Evolutionary conservation across 2,113 vertebrate genomes (phyloP).

Genomic region (Australoheros scitulus): DNA sequence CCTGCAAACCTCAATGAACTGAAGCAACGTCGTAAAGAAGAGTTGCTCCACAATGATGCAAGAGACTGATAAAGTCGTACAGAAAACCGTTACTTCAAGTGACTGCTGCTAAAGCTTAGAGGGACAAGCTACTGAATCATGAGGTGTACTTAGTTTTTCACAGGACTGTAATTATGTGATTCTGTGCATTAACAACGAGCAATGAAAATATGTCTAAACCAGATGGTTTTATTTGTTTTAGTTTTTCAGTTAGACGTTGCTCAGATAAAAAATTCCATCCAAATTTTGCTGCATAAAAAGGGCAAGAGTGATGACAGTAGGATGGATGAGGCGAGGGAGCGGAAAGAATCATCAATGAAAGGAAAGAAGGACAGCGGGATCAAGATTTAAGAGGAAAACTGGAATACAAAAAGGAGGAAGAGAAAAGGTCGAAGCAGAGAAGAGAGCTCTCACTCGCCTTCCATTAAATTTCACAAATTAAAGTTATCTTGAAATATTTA

Average conservation of each 20-base stretch:
- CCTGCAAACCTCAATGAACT: not conserved
- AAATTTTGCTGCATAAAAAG: not conserved
- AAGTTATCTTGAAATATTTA: constrained; percentile 97
- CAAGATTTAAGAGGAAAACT: not conserved
- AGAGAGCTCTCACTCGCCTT: constrained; percentile 62
- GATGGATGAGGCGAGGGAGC: not conserved
- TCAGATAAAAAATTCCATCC: not conserved
- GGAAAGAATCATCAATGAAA: not conserved
- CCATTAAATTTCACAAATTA: constrained; percentile 91
- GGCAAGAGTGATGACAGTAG: not conserved
- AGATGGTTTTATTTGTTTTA: not conserved
- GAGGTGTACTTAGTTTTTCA: not conserved
- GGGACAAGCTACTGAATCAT: not conserved
- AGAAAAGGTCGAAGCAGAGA: not conserved
- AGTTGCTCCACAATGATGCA: not conserved
- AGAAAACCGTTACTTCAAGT: not conserved
- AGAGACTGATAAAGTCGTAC: not conserved
- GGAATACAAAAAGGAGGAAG: not conserved
- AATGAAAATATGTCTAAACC: not conserved
- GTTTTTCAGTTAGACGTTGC: not conserved
- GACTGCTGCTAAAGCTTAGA: not conserved
- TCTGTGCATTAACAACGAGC: not conserved
- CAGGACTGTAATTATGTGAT: not conserved
- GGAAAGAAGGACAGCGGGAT: not conserved
- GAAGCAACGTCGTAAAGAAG: not conserved